phyloP scores from a whole-genome alignment of 2,113 vertebrate genomes.

The Brachypteracias leptosomus region DNA sequence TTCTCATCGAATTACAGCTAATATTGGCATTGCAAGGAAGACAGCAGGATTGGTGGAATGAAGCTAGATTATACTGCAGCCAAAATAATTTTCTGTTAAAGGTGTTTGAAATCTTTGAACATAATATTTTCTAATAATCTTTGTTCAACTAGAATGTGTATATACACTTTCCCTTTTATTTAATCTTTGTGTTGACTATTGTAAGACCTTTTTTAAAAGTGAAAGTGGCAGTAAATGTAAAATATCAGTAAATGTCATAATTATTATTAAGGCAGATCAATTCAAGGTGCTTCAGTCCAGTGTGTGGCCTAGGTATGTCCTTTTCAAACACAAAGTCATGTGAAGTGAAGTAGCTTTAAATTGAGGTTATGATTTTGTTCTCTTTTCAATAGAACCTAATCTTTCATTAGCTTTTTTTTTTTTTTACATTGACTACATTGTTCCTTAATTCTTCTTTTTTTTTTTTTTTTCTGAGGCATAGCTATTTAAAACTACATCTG shows the following conservation, averaged over 20 bases:
- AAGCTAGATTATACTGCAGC: neutral
- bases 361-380: neutral
- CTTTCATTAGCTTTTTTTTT: neutral
- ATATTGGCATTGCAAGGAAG: neutral
- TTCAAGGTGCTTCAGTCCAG: neutral
- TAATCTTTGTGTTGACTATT: neutral
- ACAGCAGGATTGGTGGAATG: neutral
- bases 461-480: neutral
- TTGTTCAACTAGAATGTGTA: neutral
- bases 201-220: neutral
- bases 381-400: neutral
- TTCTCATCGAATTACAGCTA: slow-evolving; percentile 10
- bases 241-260: neutral
- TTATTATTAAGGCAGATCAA: neutral
- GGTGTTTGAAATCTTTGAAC: neutral
- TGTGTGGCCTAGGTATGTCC: neutral
- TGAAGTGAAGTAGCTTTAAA: neutral
- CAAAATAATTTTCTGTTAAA: neutral
- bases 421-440: neutral
- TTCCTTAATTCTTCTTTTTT: neutral
- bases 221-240: neutral
- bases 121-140: neutral
- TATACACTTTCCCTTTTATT: neutral
- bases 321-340: neutral
- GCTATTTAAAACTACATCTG: neutral